Conservation (phyloP, 2,888 invertebrate species). For the Thymelicus lineola region DNA sequence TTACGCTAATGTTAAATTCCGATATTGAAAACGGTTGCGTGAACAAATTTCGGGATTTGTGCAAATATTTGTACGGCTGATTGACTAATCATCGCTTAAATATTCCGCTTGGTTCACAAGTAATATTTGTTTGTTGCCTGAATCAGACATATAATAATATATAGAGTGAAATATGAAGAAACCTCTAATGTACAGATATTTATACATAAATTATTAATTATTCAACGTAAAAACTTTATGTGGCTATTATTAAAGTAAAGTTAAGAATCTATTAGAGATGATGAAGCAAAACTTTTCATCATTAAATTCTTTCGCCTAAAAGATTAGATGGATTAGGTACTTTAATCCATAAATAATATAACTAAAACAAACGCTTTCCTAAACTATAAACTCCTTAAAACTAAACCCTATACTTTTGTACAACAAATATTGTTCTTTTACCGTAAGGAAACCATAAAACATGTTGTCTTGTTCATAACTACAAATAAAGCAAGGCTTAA, state of each 20-base stretch:
- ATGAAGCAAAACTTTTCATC: too few species aligned
- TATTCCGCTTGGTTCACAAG: slow-evolving; percentile 12
- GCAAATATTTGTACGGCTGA: slow-evolving; percentile 18
- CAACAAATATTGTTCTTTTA: slow-evolving; percentile 59
- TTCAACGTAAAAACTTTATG: too few species aligned
- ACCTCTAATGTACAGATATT: too few species aligned
- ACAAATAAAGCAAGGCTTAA: slow-evolving; percentile 76
- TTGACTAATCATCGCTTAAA: slow-evolving; percentile 22
- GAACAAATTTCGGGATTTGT: slow-evolving; percentile 4
- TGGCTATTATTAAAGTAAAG: too few species aligned
- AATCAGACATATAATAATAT: too few species aligned
- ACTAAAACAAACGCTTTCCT: not conserved
- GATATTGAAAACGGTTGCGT: slow-evolving; percentile 9
- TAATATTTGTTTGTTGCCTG: not conserved
- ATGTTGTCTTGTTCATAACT: slow-evolving; percentile 65
- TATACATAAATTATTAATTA: too few species aligned
- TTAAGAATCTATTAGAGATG: too few species aligned
- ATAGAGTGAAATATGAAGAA: too few species aligned
- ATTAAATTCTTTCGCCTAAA: too few species aligned
- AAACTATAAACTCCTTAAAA: not conserved
- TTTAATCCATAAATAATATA: not conserved
- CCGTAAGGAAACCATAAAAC: slow-evolving; percentile 72
- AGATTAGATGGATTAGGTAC: too few species aligned
- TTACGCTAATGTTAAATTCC: not conserved
- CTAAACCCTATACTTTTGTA: slow-evolving; percentile 15